Evolutionary conservation across 2,113 vertebrate genomes (phyloP).

Genomic region (Aspidoscelis tigris): DNA sequence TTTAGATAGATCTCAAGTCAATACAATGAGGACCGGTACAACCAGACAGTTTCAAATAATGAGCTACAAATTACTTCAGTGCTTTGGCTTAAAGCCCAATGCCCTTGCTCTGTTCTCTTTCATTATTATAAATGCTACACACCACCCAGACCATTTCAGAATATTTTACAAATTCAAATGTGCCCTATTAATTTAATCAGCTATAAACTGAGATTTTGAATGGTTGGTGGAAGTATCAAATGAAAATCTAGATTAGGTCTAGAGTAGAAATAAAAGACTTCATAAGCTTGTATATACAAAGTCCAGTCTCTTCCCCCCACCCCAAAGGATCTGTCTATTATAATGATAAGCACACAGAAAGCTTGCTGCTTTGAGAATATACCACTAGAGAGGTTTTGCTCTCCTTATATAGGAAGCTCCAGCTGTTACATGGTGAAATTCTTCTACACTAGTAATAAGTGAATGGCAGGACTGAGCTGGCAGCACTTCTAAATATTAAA

Average conservation of each 20-base stretch:
- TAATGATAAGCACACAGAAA: background rate
- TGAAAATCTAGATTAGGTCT: background rate
- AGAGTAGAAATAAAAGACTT: background rate
- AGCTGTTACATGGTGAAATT: no score
- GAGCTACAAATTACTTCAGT: conserved; percentile 30
- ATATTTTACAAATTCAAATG: conserved; percentile 37
- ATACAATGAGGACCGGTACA: conserved; percentile 26
- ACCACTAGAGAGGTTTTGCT: background rate
- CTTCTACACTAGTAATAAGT: background rate
- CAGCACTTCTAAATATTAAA: background rate
- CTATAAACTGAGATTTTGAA: conserved; percentile 57
- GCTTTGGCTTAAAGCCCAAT: conserved; percentile 9
- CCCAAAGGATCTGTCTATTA: background rate
- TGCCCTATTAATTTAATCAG: conserved; percentile 38
- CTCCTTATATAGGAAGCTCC: background rate
- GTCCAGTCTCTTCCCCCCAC: background rate
- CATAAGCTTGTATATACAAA: background rate
- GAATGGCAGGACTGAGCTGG: background rate
- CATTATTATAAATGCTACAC: conserved; percentile 35
- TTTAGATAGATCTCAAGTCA: conserved; percentile 38
- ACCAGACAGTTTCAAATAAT: background rate
- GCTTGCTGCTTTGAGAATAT: background rate
- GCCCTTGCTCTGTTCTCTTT: conserved; percentile 21
- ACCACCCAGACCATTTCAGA: conserved; percentile 15
- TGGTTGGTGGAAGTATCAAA: conserved; percentile 36